Evolutionary conservation across 2,888 invertebrate genomes (phyloP), one percentile per base, ranked within the genome.

Genomic region (Dicyrtomina minuta): DNA sequence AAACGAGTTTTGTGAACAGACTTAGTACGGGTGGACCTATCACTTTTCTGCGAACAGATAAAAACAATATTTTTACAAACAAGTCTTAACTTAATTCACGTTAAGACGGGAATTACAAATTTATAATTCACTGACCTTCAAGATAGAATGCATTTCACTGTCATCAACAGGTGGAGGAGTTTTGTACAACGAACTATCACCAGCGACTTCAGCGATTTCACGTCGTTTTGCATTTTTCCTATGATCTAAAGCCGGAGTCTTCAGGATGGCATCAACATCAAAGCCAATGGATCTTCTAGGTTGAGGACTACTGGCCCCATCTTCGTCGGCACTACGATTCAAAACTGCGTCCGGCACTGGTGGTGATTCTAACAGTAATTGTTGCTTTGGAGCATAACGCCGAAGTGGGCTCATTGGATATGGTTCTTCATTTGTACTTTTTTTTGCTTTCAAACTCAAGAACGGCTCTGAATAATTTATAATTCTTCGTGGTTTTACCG

Each of bases 81-180:
- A 2, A 44, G 13, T 41, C 5, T 44, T 5, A 44, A n/a, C n/a
- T n/a, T 44, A 44, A 13, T 44, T n/a, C 1, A 44, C 44, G n/a
- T 44, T n/a, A 44, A 44, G 13, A 44, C n/a, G n/a, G 43, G n/a
- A n/a, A n/a, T n/a, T n/a, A n/a, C n/a, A n/a, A n/a, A n/a, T n/a
- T n/a, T n/a, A n/a, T n/a, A n/a, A n/a, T n/a, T n/a, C n/a, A n/a
- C 43, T 27, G 72, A 74, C 76, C 71, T 77, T 77, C 70, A 77
- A 74, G 39, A 77, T 77, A 1, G 77, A 77, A 27, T 74, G 74
- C 5, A 64, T 61, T 20, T 55, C 27, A 43, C 33, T 15, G 22
- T 56, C 61, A 6, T 43, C 43, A 15, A 24, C 59, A n/a, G 51
- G 27, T 20, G 49, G 53, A 12, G 67, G 69, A 46, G 44, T 70